Conservation (phyloP, 2,113 vertebrate genomes). For the Vulpes ferrilata region DNA sequence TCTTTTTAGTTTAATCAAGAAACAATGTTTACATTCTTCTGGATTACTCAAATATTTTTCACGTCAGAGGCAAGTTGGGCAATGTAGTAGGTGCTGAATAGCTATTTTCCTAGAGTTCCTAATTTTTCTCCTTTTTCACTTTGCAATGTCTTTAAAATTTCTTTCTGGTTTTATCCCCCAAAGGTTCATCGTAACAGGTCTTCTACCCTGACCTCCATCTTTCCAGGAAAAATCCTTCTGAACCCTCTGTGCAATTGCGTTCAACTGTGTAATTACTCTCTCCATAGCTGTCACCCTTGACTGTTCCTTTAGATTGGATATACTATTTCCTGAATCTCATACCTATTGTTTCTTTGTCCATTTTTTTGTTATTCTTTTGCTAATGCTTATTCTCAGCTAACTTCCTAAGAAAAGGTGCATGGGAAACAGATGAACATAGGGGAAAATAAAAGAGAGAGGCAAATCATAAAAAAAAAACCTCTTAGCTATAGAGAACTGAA, state of each 20-base stretch:
- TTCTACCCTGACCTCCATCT: neutral
- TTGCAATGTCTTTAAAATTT: neutral
- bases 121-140: conserved; percentile 34
- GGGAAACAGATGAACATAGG: neutral
- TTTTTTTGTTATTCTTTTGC: neutral
- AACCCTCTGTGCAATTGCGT: neutral
- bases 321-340: neutral
- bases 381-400: conserved; percentile 7
- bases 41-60: neutral
- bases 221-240: neutral
- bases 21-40: neutral
- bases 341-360: neutral
- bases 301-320: neutral
- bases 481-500: neutral
- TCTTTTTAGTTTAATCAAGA: neutral
- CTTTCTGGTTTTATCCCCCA: neutral
- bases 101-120: neutral
- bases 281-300: neutral
- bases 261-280: neutral
- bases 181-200: neutral
- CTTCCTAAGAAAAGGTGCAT: neutral
- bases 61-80: neutral
- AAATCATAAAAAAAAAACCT: neutral
- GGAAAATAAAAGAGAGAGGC: neutral
- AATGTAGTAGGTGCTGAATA: neutral